These are phyloP conservation scores for Eudyptes chrysolophus DNA, from an alignment of 2,113 vertebrate species.

Conservation along the genomic window DNA sequence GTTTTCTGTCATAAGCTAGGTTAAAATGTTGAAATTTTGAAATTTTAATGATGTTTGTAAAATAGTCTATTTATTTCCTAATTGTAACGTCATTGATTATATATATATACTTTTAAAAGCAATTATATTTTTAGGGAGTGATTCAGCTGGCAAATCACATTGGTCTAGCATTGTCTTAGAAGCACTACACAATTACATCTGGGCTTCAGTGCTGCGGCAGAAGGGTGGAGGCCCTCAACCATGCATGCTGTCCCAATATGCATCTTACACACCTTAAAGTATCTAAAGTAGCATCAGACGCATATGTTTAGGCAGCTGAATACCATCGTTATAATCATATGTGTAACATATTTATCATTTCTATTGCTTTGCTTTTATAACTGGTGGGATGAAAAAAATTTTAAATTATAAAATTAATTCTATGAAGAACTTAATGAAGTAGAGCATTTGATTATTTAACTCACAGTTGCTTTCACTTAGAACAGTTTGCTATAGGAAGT, in stretches of 20 bases:
- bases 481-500: background rate
- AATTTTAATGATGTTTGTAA: background rate
- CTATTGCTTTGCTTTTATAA: background rate
- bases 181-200: background rate
- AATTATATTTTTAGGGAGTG: background rate
- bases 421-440: background rate
- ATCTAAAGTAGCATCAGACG: background rate
- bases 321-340: background rate
- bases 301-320: background rate
- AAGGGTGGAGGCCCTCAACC: background rate
- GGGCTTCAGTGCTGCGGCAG: background rate
- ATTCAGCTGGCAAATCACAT: background rate
- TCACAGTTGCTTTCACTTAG: background rate
- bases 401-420: background rate
- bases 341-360: background rate
- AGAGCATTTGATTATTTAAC: background rate
- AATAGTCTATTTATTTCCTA: background rate
- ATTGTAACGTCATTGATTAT: rapidly evolving
- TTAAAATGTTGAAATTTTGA: background rate
- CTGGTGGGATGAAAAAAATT: background rate
- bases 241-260: background rate
- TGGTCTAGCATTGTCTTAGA: background rate
- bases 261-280: background rate
- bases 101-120: background rate
- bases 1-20: background rate